Evolutionary conservation across 2,888 invertebrate species (phyloP), one percentile per base, ranked within the genome.

Genomic region (Aethes cnicana): DNA sequence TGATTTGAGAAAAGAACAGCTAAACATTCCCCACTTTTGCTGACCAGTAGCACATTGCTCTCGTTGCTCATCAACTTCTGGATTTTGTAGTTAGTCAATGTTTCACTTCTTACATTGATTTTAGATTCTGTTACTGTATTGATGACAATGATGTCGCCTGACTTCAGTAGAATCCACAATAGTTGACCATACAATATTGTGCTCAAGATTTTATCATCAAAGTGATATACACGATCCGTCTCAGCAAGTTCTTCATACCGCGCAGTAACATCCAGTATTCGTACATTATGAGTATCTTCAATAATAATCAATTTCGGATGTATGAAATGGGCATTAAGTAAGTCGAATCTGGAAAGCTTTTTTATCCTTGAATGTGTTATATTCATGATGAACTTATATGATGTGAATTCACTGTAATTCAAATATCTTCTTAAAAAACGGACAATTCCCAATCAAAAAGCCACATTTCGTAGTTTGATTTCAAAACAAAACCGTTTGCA

Each of bases 11-110:
- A 66, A 12, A 79, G 69, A 17, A 60, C 55, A 9, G 54, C 32
- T 26, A 83, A 72, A 5, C 63, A 66, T 59, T 87, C 86, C 11
- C 82, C 81, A 68, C 80, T 74, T 64, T 83, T 80, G 64, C 80
- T 87, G 8, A 77, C 58, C 20, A 89, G 64, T 54, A 72, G 56
- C 28, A 87, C 55, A 9, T 62, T 64, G 5, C 64, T 59, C 0
- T 62, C 57, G 52, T 59, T 61, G 14, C 55, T 62, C 54, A 58
- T 57, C 32, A 81, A 64, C 53, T 74, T 66, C 18, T 66, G 62
- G 18, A 86, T 65, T 66, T 75, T 78, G 28, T 77, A 74, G 55
- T 73, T 73, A 14, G 74, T 71, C 44, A 70, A 71, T 28, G 64
- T 71, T 35, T 62, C 63, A 47, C 61, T 54, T 23, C 26, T 50